These are phyloP conservation scores for Trachymyrmex cornetzi DNA, from an alignment of 1,140 invertebrate genomes.

Conservation along the genomic window DNA sequence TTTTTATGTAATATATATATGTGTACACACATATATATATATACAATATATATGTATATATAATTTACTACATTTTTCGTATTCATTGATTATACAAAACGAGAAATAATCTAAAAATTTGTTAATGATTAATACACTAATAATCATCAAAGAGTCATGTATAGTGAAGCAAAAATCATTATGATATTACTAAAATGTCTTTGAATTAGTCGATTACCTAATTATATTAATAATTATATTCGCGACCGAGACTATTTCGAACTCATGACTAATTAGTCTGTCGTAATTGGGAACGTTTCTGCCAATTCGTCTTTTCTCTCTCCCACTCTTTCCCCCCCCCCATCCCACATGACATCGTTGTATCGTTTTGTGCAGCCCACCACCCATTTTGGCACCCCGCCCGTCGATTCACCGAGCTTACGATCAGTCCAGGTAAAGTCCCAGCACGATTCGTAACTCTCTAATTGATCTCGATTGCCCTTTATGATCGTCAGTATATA, in stretches of 20 bases:
- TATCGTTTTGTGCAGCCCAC: constrained; percentile 84
- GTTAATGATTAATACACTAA: not conserved
- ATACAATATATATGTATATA: not conserved
- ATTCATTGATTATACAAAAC: not conserved
- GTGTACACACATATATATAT: not conserved
- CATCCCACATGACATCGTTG: constrained; percentile 83
- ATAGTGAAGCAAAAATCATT: constrained; percentile 18
- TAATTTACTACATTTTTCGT: not conserved
- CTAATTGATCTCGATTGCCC: constrained; percentile 34
- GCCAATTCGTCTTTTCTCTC: not conserved
- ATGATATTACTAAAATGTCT: constrained; percentile 37
- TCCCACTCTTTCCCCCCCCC: too few relatives aligned
- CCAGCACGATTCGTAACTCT: constrained; percentile 74
- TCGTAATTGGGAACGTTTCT: constrained; percentile 62
- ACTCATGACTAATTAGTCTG: constrained; percentile 73
- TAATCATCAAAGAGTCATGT: not conserved
- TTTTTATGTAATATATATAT: too few relatives aligned
- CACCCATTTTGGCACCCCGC: constrained; percentile 83
- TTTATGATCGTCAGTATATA: constrained; percentile 32
- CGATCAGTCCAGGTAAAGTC: constrained; percentile 85
- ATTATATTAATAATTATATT: constrained; percentile 26
- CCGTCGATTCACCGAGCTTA: constrained; percentile 83
- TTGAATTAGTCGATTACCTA: constrained; percentile 45
- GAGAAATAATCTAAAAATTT: not conserved
- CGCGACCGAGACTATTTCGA: constrained; percentile 64